Evolutionary conservation across 2,888 invertebrate genomes (phyloP), one percentile per base, ranked within the genome.

Genomic region (Sipunculus nudus): DNA sequence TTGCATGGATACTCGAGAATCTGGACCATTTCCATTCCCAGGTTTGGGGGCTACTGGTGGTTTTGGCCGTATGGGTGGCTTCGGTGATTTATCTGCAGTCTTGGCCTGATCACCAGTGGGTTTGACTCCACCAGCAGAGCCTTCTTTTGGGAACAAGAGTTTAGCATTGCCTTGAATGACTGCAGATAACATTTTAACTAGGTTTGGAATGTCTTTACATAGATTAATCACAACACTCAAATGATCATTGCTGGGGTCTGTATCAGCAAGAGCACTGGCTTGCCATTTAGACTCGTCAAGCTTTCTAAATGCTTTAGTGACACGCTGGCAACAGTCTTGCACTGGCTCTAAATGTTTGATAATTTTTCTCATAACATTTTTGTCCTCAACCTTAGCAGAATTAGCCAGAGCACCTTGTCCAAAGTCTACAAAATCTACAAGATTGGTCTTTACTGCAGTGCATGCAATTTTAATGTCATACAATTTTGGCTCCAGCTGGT

Each of bases 401-500:
- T 94, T 94, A 38, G 93, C 94, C 61, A 94, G 85, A 28, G 93
- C 90, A 35, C 94, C 93, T 82, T 93, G 92, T 0, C 92, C 90
- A 81, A 96, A 96, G 71, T 94, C 92, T 0, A 93, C 89, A 61
- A 95, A 88, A 85, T 95, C 94, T 80, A 92, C 91, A 32, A 95
- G 84, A 1, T 92, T 90, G 3, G 92, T 91, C 68, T 91, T 88
- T 47, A 96, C 86, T 53, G 92, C 87, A 5, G 90, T 88, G 45
- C 91, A 91, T 5, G 92, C 90, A 69, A 92, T 87, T 84, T 92
- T 91, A 19, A 96, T 89, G 79, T 95, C 94, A 85, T 92, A 89
- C 43, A 94, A 85, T 59, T 89, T 89, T 19, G 89, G 88, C 70
- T 93, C 91, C 63, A 96, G 86, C 77, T 91, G 90, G 29, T 92